Evolutionary conservation across 2,888 invertebrate species (phyloP).

Genomic region (Noctua janthe): DNA sequence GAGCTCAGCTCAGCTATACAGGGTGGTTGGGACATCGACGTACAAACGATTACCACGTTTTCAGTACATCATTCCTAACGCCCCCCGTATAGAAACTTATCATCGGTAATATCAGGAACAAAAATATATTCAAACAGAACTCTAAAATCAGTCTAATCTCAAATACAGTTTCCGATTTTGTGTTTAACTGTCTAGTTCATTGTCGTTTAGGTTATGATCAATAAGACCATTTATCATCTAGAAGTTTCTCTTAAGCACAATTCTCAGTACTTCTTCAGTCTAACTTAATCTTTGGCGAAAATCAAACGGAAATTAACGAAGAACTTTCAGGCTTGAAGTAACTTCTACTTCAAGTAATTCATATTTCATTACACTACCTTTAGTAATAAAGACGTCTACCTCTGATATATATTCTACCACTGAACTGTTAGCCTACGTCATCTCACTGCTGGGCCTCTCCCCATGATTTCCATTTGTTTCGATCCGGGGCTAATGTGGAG

Average conservation of each 20-base stretch:
- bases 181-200: not conserved
- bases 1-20: too few relatives aligned
- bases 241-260: not conserved
- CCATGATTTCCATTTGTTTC: not conserved
- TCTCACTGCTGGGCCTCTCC: not conserved
- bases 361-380: not conserved
- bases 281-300: slow-evolving; percentile 5
- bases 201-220: not conserved
- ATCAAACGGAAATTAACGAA: slow-evolving; percentile 36
- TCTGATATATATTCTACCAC: not conserved
- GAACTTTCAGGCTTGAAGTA: not conserved
- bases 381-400: not conserved
- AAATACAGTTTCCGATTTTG: not conserved
- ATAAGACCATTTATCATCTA: not conserved
- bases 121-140: not conserved
- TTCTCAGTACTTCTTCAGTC: slow-evolving; percentile 7
- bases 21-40: too few relatives aligned
- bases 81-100: too few relatives aligned
- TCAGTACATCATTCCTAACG: too few relatives aligned
- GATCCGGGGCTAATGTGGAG: not conserved
- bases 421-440: not conserved
- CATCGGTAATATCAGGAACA: not conserved
- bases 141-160: not conserved
- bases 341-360: slow-evolving; percentile 3
- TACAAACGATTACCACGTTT: too few relatives aligned